Evolutionary conservation across 2,888 invertebrate genomes (phyloP), one percentile per base, ranked within the genome.

Genomic region (Saturnia pavonia): DNA sequence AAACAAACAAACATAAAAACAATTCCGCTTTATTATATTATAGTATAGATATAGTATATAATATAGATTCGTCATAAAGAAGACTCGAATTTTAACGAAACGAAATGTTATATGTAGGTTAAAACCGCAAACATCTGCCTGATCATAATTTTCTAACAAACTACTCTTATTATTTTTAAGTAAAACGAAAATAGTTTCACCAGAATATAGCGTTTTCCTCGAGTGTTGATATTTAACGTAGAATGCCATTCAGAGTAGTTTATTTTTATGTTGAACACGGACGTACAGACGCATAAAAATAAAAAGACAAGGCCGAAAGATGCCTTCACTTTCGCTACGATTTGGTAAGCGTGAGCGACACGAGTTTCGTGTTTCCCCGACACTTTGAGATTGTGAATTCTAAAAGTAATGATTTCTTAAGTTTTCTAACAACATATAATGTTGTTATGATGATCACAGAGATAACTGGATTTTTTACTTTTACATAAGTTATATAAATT

Each of bases 261-360:
- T 69, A 71, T 77, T 74, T 76, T 71, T 75, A 71, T 72, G 70
- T 71, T n/a, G 70, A 72, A 69, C 72, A 73, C 72, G 69, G 74
- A 76, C 72, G 76, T 73, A 70, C 71, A 70, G 73, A 69, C 73
- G 70, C 71, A 73, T 72, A 71, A 68, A 68, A 67, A 70, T 75
- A 78, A 83, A 83, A 84, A 79, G 78, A 78, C 90, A 89, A 91
- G 91, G 91, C 85, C 87, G 85, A 77, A 79, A 81, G 78, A 82
- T 79, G 83, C 87, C 81, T 85, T 90, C 86, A 91, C 91, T 91
- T 90, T 91, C 91, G 85, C 87, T 82, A 80, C 82, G 77, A 83
- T 87, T 85, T 82, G 80, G 80, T 78, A 80, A 84, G 83, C 82
- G 79, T 81, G 75, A 76, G 77, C 76, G 72, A 77, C 83, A 81